Evolutionary conservation across 2,888 invertebrate genomes (phyloP), one percentile per base, ranked within the genome.

Genomic region (Malthinus flaveolus): DNA sequence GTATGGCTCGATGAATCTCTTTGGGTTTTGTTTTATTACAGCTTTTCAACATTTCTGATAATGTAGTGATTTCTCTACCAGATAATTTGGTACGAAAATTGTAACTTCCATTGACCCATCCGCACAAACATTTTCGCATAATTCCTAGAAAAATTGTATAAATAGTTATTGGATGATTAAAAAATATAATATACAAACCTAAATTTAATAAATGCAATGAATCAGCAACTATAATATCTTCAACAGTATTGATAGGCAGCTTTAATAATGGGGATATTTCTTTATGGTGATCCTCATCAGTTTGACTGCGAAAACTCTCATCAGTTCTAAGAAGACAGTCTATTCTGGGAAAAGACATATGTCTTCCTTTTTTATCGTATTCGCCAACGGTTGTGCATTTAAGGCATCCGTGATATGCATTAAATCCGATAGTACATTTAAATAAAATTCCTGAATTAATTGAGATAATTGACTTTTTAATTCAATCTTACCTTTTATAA

Each of bases 401-500:
- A 11, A 5, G 9, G 11, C 36, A 36, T 5, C 36, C 36, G 10
- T 36, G 7, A 23, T 5, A 33, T 32, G 32, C 32, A 46, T 4
- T 32, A 10, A 12, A 46, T 10, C 10, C n/a, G 10, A n/a, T n/a
- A n/a, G n/a, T n/a, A n/a, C n/a, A n/a, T n/a, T n/a, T n/a, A n/a
- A n/a, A n/a, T n/a, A n/a, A n/a, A n/a, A n/a, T n/a, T n/a, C n/a
- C n/a, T n/a, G n/a, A n/a, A n/a, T n/a, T n/a, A n/a, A n/a, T n/a
- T n/a, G n/a, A n/a, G n/a, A n/a, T n/a, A n/a, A n/a, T n/a, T n/a
- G n/a, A n/a, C n/a, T n/a, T n/a, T n/a, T n/a, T n/a, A n/a, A n/a
- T n/a, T n/a, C n/a, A n/a, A n/a, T n/a, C 31, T 7, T 54, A 62
- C 62, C 60, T 66, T 65, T 66, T 12, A 66, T 61, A 50, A 62